Evolutionary conservation across 1,140 invertebrate genomes (phyloP).

Genomic region (Telenomus remus): DNA sequence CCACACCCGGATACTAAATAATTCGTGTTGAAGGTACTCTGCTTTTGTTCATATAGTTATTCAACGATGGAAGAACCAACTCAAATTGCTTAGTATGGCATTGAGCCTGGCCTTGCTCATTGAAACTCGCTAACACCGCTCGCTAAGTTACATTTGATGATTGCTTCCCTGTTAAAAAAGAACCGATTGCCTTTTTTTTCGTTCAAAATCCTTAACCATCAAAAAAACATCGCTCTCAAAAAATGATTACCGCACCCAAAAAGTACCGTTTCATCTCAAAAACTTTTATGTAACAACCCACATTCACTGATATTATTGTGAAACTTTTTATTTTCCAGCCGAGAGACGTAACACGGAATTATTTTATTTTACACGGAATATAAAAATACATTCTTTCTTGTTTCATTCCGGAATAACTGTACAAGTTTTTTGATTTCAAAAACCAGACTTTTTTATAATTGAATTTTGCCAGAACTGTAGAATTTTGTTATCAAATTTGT

Average conservation of each 20-base stretch:
- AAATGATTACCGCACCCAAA: background rate
- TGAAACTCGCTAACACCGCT: slow-evolving; percentile 22
- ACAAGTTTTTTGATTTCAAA: too few species aligned
- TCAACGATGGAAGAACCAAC: slow-evolving; percentile 26
- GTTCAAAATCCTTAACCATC: background rate
- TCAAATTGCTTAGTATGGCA: slow-evolving; percentile 20
- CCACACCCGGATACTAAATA: background rate
- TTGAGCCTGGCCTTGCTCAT: slow-evolving; percentile 39
- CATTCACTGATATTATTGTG: too few species aligned
- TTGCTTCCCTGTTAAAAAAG: slow-evolving; percentile 38
- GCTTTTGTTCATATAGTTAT: background rate
- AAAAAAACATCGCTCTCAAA: slow-evolving; percentile 3
- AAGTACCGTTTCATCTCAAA: slow-evolving; percentile 16
- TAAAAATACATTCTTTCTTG: too few species aligned
- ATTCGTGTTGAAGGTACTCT: slow-evolving; percentile 10
- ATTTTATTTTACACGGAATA: too few species aligned
- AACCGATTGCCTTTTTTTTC: slow-evolving; percentile 6
- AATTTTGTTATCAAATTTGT: too few species aligned
- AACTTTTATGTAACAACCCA: slow-evolving; percentile 29
- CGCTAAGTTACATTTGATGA: slow-evolving; percentile 21
- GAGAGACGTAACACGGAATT: too few species aligned
- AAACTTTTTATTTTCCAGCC: too few species aligned
- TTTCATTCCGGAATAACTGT: too few species aligned
- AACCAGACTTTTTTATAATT: too few species aligned
- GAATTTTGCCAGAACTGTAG: too few species aligned